Percentiles rank a stretch among this genome's conserved stretches.
Conservation (phyloP, 2,888 invertebrate species). For the Scaptomyza tumidula region DNA sequence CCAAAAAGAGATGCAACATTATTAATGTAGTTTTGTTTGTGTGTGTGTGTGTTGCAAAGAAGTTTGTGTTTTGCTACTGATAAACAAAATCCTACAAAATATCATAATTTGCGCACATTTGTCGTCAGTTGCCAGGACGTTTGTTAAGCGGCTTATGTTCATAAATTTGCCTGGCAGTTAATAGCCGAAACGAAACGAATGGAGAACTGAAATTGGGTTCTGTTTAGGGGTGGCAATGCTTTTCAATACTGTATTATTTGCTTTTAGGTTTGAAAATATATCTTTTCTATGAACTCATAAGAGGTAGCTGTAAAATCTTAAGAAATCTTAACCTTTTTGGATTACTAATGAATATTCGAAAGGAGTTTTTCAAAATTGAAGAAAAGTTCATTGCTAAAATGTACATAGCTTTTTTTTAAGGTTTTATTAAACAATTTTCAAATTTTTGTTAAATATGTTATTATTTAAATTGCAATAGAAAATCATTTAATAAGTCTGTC, state of each 20-base stretch:
- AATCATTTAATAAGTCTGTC: too few relatives aligned
- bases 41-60: conserved; percentile 45
- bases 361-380: too few relatives aligned
- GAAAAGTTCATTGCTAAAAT: too few relatives aligned
- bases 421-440: too few relatives aligned
- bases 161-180: conserved; percentile 68
- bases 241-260: conserved; percentile 8
- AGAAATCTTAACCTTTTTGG: too few relatives aligned
- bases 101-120: conserved; percentile 61
- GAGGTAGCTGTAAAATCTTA: too few relatives aligned
- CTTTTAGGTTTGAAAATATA: too few relatives aligned
- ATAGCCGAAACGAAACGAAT: not conserved
- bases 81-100: conserved; percentile 65
- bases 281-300: too few relatives aligned
- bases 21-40: conserved; percentile 49
- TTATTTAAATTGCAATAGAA: too few relatives aligned
- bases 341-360: too few relatives aligned
- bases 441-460: too few relatives aligned
- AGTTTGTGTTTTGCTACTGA: conserved; percentile 75
- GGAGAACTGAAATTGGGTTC: not conserved
- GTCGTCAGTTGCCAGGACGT: conserved; percentile 29
- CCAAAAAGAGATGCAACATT: conserved; percentile 61
- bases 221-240: not conserved
- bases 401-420: too few relatives aligned
- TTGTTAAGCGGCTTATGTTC: conserved; percentile 78